Evolutionary conservation across 1,140 invertebrate species (phyloP), one percentile per base, ranked within the genome.

Genomic region (Drosophila neocordata): DNA sequence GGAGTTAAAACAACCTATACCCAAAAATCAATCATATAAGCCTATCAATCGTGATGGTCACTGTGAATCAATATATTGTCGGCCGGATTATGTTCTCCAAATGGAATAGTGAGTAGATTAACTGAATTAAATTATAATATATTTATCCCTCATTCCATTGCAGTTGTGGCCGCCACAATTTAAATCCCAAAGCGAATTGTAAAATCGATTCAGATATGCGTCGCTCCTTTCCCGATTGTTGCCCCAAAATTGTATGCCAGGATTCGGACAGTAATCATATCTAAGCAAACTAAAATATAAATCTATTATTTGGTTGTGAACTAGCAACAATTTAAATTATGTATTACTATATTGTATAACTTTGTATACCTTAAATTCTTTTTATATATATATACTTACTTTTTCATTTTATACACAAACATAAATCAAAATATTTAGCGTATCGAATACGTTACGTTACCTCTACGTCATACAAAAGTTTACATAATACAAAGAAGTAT

Each of bases 121-220:
- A 35, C 22, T 24, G 22, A 55, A 34, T 55, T 13, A 11, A 7
- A 6, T 2, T 24, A 22, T 41, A 22, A 44, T n/a, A 34, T 18
- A 0, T 24, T n/a, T 22, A 18, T 24, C 5, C 35, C 6, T 12
- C 9, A 1, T 31, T 22, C 38, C 11, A n/a, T 35, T 44, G 1
- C 48, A 91, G 89, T n/a, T 91, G 89, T 44, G 85, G 89, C 24
- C 89, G 89, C 7, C 89, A 91, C 34, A 91, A 89, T 65, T 34
- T 91, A 27, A 37, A 75, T 56, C 89, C 89, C 8, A 90, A 65
- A 13, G 74, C 69, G 20, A 76, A 77, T 6, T 91, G 89, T 48
- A 76, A 69, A 35, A 90, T 91, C 15, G 72, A 63, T 27, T 69
- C 82, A 18, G 89, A 91, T 61, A 87, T 91, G 79, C 62, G 77